phyloP scores from a whole-genome alignment of 2,113 vertebrate species.

The Apodemus sylvaticus region DNA sequence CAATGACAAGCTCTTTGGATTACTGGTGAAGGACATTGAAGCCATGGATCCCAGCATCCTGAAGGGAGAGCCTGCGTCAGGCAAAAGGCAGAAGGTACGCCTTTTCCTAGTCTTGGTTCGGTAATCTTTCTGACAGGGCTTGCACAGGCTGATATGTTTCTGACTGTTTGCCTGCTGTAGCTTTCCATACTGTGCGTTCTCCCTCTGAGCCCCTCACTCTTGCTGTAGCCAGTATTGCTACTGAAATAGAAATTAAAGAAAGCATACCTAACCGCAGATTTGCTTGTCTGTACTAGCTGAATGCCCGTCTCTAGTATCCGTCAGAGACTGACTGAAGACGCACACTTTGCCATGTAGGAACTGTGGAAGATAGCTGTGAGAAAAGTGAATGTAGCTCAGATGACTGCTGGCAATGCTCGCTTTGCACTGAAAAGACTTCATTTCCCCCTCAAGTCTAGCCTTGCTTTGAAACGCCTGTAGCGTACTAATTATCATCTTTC shows the following conservation, averaged over 20 bases:
- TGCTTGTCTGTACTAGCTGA: not conserved
- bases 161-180: not conserved
- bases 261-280: not conserved
- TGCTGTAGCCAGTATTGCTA: not conserved
- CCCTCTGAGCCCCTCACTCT: not conserved
- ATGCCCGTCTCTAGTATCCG: not conserved
- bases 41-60: slow-evolving; percentile 97
- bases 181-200: slow-evolving; percentile 21
- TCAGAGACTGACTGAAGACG: slow-evolving; percentile 4
- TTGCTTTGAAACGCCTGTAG: not conserved
- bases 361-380: not conserved
- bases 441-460: not conserved
- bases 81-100: slow-evolving; percentile 93
- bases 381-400: slow-evolving; percentile 9
- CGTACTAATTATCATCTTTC: slow-evolving; percentile 62
- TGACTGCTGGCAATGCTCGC: not conserved
- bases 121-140: not conserved
- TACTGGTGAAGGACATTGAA: slow-evolving; percentile 95
- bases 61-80: slow-evolving; percentile 86
- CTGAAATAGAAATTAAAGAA: slow-evolving; percentile 41
- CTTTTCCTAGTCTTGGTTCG: not conserved
- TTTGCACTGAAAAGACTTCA: not conserved
- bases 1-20: slow-evolving; percentile 93
- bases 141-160: not conserved
- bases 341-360: not conserved